Percentiles rank a stretch among this genome's conserved stretches.
Conservation (phyloP, 1,140 invertebrate species). For the Lanistes nyassanus region DNA sequence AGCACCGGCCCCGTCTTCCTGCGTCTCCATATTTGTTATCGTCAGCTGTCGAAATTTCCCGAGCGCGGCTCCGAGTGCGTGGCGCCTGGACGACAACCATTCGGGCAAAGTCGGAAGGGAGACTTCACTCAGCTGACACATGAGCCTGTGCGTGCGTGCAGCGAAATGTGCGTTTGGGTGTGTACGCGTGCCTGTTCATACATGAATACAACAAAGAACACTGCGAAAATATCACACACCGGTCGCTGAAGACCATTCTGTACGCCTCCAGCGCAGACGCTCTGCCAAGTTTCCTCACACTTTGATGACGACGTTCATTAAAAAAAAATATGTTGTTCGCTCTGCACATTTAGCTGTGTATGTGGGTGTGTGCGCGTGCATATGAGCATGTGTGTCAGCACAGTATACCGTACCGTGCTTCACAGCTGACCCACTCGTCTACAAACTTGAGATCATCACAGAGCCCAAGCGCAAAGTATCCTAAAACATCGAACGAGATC, state of each 20-base stretch:
- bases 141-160: not conserved
- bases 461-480: too few relatives aligned
- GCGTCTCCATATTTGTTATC: conserved; percentile 24
- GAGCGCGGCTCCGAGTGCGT: conserved; percentile 20
- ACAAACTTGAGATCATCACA: too few relatives aligned
- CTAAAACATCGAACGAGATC: too few relatives aligned
- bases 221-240: too few relatives aligned
- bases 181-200: not conserved
- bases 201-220: too few relatives aligned
- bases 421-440: too few relatives aligned
- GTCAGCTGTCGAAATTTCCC: conserved; percentile 27
- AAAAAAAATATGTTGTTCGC: too few relatives aligned
- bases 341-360: not conserved
- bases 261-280: too few relatives aligned
- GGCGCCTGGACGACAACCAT: conserved; percentile 19
- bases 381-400: not conserved
- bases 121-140: conserved; percentile 13
- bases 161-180: not conserved
- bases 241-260: too few relatives aligned
- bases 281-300: too few relatives aligned
- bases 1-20: conserved; percentile 23
- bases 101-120: conserved; percentile 20
- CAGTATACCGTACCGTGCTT: too few relatives aligned
- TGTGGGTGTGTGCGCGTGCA: not conserved
- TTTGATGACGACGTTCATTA: too few relatives aligned